Evolutionary conservation across 1,140 invertebrate species (phyloP).

Genomic region (Drosophila nigrodunni): DNA sequence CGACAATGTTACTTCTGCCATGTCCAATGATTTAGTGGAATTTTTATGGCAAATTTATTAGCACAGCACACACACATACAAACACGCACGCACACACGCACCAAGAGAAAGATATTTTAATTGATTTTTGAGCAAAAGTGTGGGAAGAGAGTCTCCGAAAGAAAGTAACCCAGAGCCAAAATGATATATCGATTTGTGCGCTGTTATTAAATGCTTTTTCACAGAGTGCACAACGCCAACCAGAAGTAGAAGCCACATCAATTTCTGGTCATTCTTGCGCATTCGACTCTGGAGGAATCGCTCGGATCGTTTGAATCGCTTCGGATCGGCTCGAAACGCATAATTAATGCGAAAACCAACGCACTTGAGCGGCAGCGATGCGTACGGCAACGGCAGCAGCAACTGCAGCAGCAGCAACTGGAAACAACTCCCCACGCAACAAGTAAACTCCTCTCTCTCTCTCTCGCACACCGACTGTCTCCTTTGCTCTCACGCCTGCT

Average conservation of each 20-base stretch:
- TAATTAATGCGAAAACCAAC: conserved; percentile 83
- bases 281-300: conserved; percentile 42
- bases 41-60: conserved; percentile 82
- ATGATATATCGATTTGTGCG: conserved; percentile 81
- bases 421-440: conserved; percentile 76
- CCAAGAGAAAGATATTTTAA: conserved; percentile 74
- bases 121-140: conserved; percentile 78
- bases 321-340: conserved; percentile 55
- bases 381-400: conserved; percentile 54
- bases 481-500: not conserved
- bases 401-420: conserved; percentile 64
- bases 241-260: conserved; percentile 75
- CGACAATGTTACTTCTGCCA: conserved; percentile 62
- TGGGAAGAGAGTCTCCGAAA: conserved; percentile 65
- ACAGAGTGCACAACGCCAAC: conserved; percentile 48
- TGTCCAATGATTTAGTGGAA: conserved; percentile 80
- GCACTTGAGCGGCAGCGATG: conserved; percentile 62
- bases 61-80: conserved; percentile 32
- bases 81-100: not conserved
- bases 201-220: conserved; percentile 79
- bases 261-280: conserved; percentile 62
- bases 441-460: conserved; percentile 3
- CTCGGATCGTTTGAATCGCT: conserved; percentile 27
- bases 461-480: not conserved
- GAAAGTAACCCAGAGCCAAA: conserved; percentile 62